Evolutionary conservation across 2,888 invertebrate genomes (phyloP).

Genomic region (Danaus chrysippus): DNA sequence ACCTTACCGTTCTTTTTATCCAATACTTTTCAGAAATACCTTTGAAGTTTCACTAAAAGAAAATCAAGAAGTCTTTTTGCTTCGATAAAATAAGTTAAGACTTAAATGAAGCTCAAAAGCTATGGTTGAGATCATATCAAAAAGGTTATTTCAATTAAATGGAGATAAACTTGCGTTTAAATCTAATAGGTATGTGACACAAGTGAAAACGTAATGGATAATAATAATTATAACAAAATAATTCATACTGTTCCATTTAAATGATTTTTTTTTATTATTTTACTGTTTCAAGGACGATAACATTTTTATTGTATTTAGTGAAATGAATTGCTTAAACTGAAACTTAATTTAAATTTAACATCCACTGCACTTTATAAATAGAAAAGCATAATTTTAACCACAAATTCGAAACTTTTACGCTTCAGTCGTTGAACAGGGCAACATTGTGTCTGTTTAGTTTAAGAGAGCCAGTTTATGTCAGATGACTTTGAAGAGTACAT

Average conservation of each 20-base stretch:
- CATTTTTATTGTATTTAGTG: not conserved
- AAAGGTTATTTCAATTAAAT: conserved; percentile 1
- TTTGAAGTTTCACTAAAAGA: conserved; percentile 35
- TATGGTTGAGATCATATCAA: conserved; percentile 7
- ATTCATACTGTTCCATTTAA: too few relatives aligned
- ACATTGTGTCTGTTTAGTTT: conserved; percentile 64
- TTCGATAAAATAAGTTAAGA: conserved; percentile 26
- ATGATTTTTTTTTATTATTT: too few relatives aligned
- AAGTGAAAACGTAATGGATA: not conserved
- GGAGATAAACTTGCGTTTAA: not conserved
- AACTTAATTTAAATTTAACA: not conserved
- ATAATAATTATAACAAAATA: too few relatives aligned
- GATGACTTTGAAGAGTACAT: conserved; percentile 59
- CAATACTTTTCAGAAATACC: conserved; percentile 46
- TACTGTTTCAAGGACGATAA: too few relatives aligned
- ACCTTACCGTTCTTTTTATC: conserved; percentile 55
- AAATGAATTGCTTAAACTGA: not conserved
- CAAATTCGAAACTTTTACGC: conserved; percentile 50
- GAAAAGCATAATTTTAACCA: conserved; percentile 25
- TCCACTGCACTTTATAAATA: conserved; percentile 20
- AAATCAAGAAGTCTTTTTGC: conserved; percentile 28
- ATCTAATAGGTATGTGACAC: not conserved
- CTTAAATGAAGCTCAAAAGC: conserved; percentile 18
- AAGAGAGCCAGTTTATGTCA: conserved; percentile 58
- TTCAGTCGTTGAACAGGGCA: conserved; percentile 44